These are phyloP conservation scores for Periparus ater DNA, from an alignment of 2,797 vertebrate genomes.

Conservation along the genomic window DNA sequence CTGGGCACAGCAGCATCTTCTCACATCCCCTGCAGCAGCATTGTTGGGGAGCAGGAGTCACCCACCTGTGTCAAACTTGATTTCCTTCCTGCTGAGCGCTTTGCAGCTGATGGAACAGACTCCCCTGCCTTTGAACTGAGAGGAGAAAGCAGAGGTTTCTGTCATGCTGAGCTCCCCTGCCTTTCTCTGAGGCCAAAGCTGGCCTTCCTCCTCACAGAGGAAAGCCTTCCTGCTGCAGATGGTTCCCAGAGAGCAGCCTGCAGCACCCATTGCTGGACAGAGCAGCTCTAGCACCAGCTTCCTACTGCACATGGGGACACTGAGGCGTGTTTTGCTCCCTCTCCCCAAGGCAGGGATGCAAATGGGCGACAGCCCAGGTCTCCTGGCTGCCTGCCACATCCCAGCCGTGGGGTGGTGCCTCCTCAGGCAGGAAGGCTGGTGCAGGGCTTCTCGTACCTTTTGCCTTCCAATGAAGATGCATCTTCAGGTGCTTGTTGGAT, in stretches of 20 bases:
- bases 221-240: background rate
- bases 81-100: constrained; percentile 64
- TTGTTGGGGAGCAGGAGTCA: background rate
- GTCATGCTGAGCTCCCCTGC: background rate
- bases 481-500: constrained; percentile 71
- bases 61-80: constrained; percentile 66
- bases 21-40: background rate
- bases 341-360: background rate
- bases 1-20: background rate
- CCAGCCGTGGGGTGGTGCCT: background rate
- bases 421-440: background rate
- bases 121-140: constrained; percentile 41
- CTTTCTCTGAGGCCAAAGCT: background rate
- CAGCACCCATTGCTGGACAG: background rate
- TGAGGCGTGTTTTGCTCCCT: background rate
- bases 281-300: background rate
- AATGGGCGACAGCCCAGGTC: background rate
- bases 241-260: background rate
- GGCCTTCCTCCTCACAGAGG: background rate
- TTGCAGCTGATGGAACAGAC: constrained; percentile 28
- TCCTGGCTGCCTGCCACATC: background rate
- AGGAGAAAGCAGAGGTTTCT: background rate
- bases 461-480: background rate
- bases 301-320: background rate
- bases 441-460: constrained; percentile 70